These are phyloP conservation scores for Hyperoplus immaculatus DNA, from an alignment of 2,797 vertebrate genomes.

Conservation along the genomic window DNA sequence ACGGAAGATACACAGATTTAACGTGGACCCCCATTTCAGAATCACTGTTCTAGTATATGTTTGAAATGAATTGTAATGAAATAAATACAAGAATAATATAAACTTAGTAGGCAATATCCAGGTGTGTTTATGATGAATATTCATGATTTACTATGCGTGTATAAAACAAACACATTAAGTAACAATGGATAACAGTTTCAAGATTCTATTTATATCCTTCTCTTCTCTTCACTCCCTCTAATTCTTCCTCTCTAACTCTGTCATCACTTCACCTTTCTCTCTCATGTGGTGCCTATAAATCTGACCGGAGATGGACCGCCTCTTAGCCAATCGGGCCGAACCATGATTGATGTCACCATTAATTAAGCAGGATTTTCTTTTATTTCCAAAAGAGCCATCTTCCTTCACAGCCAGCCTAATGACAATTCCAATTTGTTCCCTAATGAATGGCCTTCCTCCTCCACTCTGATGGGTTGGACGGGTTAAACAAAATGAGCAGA, in stretches of 20 bases:
- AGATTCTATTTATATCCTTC: conserved; percentile 41
- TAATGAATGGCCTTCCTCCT: conserved; percentile 64
- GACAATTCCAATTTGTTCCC: conserved; percentile 62
- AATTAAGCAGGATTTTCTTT: conserved; percentile 76
- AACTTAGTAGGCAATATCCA: not conserved
- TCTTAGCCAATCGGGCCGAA: conserved; percentile 63
- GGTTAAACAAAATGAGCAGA: conserved; percentile 38
- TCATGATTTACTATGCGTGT: not conserved
- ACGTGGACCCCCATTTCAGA: too few species aligned
- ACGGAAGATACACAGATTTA: too few species aligned
- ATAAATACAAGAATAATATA: too few species aligned
- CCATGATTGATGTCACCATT: conserved; percentile 74
- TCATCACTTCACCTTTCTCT: conserved; percentile 51
- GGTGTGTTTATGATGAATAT: not conserved
- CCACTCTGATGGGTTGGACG: conserved; percentile 50
- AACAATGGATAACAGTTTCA: conserved; percentile 35
- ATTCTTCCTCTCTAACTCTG: conserved; percentile 33
- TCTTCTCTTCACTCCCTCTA: not conserved
- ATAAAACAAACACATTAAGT: not conserved
- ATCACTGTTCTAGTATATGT: too few species aligned
- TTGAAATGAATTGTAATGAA: not conserved
- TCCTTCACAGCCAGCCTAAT: conserved; percentile 53
- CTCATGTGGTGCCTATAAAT: conserved; percentile 59
- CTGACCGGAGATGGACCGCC: conserved; percentile 63
- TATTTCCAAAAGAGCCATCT: conserved; percentile 70